Evolutionary conservation across 2,888 invertebrate species (phyloP).

Genomic region (Saturnia pavonia): DNA sequence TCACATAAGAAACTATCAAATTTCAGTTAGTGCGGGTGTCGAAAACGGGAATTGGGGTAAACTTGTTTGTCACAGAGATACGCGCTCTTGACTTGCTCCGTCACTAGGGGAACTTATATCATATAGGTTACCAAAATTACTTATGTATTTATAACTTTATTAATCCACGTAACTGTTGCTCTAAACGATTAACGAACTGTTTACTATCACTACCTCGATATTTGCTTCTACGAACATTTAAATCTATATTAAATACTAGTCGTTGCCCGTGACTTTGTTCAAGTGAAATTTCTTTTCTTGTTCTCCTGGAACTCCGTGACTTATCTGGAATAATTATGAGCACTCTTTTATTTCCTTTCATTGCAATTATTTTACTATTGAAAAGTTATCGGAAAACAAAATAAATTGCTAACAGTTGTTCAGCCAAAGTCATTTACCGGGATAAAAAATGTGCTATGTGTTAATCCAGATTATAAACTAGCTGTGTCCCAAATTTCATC

Average conservation of each 20-base stretch:
- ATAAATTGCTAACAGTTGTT: too few species aligned
- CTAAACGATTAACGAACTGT: neutral
- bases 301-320: too few species aligned
- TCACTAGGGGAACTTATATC: conserved; percentile 27
- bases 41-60: conserved; percentile 30
- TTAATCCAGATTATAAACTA: too few species aligned
- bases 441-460: too few species aligned
- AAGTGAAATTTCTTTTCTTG: too few species aligned
- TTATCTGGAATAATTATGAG: too few species aligned
- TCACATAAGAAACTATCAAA: conserved; percentile 26
- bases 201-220: neutral
- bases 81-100: conserved; percentile 21
- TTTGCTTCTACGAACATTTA: neutral
- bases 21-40: conserved; percentile 27
- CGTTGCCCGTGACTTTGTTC: neutral
- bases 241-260: neutral
- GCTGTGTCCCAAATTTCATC: too few species aligned
- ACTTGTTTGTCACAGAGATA: conserved; percentile 21
- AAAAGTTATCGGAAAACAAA: too few species aligned
- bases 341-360: too few species aligned
- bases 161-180: conserved; percentile 16
- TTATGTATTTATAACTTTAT: conserved; percentile 23
- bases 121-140: conserved; percentile 27
- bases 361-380: too few species aligned
- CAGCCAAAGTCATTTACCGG: too few species aligned